Conservation (phyloP, 2,888 invertebrate genomes). For the Limulus polyphemus region DNA sequence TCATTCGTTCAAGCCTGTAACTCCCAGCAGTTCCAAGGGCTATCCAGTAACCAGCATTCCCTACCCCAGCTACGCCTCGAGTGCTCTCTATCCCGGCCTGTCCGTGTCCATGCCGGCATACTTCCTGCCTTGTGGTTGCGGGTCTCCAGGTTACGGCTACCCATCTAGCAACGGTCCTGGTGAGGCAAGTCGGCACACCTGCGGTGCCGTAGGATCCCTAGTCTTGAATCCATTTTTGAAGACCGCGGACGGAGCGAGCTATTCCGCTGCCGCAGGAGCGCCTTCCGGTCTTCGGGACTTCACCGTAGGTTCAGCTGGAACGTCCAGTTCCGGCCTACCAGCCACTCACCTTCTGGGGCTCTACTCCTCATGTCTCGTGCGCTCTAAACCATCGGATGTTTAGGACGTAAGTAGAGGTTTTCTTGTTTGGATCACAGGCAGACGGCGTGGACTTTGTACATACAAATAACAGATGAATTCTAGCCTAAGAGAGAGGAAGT, state of each 20-base stretch:
- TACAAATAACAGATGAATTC: too few relatives aligned
- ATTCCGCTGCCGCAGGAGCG: not conserved
- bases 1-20: not conserved
- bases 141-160: not conserved
- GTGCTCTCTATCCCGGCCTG: not conserved
- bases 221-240: constrained; percentile 2
- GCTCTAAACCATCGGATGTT: too few relatives aligned
- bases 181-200: not conserved
- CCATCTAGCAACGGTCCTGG: not conserved
- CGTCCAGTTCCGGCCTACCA: not conserved
- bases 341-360: constrained; percentile 1
- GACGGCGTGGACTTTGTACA: too few relatives aligned
- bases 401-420: too few relatives aligned
- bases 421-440: too few relatives aligned
- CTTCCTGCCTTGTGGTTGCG: constrained; percentile 1
- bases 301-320: not conserved
- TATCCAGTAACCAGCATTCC: not conserved
- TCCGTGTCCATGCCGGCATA: not conserved
- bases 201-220: not conserved
- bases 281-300: not conserved
- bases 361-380: not conserved
- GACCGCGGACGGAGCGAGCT: not conserved
- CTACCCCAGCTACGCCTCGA: not conserved
- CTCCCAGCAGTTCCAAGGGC: not conserved
- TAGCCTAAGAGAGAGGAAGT: too few relatives aligned